Conservation (phyloP, 2,113 vertebrate genomes). For the Mionectes macconnelli region DNA sequence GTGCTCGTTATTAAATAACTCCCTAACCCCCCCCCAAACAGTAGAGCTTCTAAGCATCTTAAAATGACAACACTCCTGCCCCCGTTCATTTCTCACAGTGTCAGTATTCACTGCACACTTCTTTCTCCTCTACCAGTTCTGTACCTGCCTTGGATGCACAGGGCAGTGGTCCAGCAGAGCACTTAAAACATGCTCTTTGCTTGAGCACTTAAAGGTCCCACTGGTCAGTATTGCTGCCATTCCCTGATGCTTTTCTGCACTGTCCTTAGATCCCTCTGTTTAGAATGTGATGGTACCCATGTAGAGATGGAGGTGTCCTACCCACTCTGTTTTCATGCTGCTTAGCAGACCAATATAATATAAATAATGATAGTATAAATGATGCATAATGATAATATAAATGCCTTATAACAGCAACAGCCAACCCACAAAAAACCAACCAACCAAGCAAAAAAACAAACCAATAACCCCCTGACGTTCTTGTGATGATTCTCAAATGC, state of each 20-base stretch:
- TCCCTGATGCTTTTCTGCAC: neutral
- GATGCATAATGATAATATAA: neutral
- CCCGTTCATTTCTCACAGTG: no score
- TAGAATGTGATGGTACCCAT: neutral
- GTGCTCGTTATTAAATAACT: no score
- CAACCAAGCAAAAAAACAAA: neutral
- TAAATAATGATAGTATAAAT: neutral
- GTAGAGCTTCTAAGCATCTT: no score
- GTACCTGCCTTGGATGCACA: neutral
- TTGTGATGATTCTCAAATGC: neutral
- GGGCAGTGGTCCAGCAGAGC: neutral
- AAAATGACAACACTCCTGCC: no score
- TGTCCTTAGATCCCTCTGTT: neutral
- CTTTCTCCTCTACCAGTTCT: neutral
- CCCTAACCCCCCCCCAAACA: no score
- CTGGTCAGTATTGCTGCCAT: neutral
- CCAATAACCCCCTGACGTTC: neutral
- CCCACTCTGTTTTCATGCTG: neutral
- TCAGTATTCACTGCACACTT: neutral
- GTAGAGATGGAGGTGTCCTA: neutral
- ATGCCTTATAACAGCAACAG: neutral
- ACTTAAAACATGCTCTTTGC: neutral
- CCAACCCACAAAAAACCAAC: neutral
- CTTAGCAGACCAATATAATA: neutral
- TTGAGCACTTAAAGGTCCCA: neutral